These are phyloP conservation scores for Pelobates fuscus DNA, from an alignment of 2,113 vertebrate genomes.

Conservation along the genomic window DNA sequence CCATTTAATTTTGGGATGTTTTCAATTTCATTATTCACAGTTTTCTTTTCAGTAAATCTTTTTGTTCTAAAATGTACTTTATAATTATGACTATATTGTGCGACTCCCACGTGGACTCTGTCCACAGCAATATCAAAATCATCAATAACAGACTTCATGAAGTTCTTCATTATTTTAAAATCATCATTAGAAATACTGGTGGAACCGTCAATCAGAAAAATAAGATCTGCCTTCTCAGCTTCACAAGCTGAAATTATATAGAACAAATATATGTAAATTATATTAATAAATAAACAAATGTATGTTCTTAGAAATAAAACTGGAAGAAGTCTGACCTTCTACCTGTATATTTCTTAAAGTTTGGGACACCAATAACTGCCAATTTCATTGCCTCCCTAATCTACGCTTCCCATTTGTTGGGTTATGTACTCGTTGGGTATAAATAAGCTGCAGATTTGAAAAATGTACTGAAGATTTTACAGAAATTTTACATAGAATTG, in stretches of 20 bases:
- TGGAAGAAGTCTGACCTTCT: too few relatives aligned
- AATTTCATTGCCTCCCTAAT: too few relatives aligned
- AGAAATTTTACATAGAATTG: too few relatives aligned
- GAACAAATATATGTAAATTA: neutral
- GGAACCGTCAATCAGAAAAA: constrained; percentile 70
- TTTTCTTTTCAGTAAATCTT: neutral
- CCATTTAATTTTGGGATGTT: constrained; percentile 57
- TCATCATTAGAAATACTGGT: constrained; percentile 56
- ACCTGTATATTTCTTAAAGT: too few relatives aligned
- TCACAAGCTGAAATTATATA: constrained; percentile 57
- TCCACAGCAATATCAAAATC: constrained; percentile 53
- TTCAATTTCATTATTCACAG: constrained; percentile 51
- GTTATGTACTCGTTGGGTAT: too few relatives aligned
- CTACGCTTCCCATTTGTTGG: too few relatives aligned
- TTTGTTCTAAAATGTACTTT: constrained; percentile 52
- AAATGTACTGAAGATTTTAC: too few relatives aligned
- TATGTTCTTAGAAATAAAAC: too few relatives aligned
- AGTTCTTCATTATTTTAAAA: constrained; percentile 61
- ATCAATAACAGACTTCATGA: constrained; percentile 55
- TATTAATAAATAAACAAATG: too few relatives aligned
- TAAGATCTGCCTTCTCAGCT: constrained; percentile 59
- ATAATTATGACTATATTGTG: constrained; percentile 59
- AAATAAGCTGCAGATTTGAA: too few relatives aligned
- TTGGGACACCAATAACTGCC: too few relatives aligned
- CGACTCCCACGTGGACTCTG: constrained; percentile 57